phyloP scores from a whole-genome alignment of 2,113 vertebrate genomes.

The Channa maculata region DNA sequence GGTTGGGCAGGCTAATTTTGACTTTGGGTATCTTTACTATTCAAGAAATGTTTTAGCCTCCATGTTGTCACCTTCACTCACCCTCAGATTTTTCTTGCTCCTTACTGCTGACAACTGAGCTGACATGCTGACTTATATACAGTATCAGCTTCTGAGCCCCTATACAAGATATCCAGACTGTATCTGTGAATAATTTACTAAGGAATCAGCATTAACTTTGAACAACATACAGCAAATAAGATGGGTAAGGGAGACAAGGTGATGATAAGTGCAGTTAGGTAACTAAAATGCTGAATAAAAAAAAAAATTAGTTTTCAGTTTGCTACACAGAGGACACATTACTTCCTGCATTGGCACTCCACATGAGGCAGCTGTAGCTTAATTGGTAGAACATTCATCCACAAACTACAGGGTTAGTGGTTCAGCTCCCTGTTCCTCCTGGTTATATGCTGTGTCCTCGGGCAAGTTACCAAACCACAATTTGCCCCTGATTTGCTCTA shows the following conservation, averaged over 20 bases:
- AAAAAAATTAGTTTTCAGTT: background rate
- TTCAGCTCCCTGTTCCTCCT: no score
- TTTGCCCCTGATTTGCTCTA: no score
- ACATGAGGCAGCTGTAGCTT: no score
- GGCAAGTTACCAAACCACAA: no score
- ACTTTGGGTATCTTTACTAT: slow-evolving; percentile 53
- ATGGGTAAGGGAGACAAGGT: no score
- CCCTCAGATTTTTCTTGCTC: slow-evolving; percentile 4
- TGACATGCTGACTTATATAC: slow-evolving; percentile 11
- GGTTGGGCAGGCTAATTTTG: slow-evolving; percentile 35
- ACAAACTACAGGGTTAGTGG: no score
- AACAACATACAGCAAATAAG: background rate
- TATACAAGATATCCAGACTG: background rate
- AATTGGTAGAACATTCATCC: no score
- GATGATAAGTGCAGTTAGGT: background rate
- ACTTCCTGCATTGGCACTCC: no score
- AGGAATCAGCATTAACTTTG: background rate
- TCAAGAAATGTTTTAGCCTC: slow-evolving; percentile 44
- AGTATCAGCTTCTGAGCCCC: background rate
- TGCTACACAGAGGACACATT: no score
- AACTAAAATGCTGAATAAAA: background rate
- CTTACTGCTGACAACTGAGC: slow-evolving; percentile 21
- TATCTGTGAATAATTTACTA: background rate
- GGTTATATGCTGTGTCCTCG: no score
- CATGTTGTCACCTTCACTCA: slow-evolving; percentile 32